These are phyloP conservation scores for Idaea dimidiata DNA, from an alignment of 2,888 invertebrate species.

Conservation along the genomic window DNA sequence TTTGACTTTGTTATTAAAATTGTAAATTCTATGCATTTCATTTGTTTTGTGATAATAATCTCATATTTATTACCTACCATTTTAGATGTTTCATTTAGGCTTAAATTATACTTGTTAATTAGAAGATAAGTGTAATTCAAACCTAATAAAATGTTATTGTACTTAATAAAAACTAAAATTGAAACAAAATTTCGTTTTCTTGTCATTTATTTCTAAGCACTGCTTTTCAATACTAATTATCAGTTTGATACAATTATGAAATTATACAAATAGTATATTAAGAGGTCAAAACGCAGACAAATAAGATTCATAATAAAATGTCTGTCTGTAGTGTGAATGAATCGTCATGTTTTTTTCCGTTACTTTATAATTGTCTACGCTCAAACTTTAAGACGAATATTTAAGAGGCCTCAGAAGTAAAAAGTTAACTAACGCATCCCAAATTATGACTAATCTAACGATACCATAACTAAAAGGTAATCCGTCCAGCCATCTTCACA, in stretches of 20 bases:
- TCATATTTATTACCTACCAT: not conserved
- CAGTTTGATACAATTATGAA: constrained; percentile 55
- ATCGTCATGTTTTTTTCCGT: not conserved
- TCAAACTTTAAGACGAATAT: no score
- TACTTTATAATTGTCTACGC: no score
- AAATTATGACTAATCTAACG: not conserved
- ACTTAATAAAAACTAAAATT: not conserved
- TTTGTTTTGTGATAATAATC: not conserved
- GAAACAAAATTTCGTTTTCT: constrained; percentile 24
- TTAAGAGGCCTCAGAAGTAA: no score
- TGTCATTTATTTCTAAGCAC: constrained; percentile 74
- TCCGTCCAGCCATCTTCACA: no score
- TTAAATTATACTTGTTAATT: not conserved
- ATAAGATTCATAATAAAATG: not conserved
- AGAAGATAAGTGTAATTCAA: not conserved
- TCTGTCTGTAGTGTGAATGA: not conserved
- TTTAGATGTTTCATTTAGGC: not conserved
- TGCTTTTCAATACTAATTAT: constrained; percentile 65
- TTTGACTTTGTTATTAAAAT: not conserved
- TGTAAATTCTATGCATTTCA: not conserved
- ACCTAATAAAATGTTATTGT: not conserved
- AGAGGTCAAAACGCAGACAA: constrained; percentile 59
- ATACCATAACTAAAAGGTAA: no score
- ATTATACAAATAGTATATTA: constrained; percentile 59
- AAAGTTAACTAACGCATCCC: not conserved